Evolutionary conservation across 2,113 vertebrate genomes (phyloP).

Genomic region (Crocuta crocuta): DNA sequence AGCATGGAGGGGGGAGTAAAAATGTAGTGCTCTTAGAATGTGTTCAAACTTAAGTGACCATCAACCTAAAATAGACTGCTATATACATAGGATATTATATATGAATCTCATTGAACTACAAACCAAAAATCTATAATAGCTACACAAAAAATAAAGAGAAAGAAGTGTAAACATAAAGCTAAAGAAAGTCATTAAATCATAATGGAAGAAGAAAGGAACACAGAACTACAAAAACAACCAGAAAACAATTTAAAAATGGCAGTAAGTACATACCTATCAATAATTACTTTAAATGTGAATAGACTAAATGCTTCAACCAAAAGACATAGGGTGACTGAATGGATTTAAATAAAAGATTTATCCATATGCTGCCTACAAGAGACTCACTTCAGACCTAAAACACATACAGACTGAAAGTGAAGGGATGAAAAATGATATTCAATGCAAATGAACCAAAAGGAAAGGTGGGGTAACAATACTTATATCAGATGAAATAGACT

Average conservation of each 20-base stretch:
- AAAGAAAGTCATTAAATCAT: not conserved
- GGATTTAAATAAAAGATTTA: not conserved
- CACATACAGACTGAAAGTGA: not conserved
- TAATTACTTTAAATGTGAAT: not conserved
- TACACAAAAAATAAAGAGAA: not conserved
- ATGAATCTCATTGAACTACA: not conserved
- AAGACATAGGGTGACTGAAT: not conserved
- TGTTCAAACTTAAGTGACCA: not conserved
- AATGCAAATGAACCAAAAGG: not conserved
- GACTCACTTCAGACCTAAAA: not conserved
- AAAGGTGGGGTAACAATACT: not conserved
- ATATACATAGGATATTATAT: not conserved
- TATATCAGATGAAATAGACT: not conserved
- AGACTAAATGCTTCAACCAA: not conserved
- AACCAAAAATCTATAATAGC: not conserved
- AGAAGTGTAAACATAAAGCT: not conserved
- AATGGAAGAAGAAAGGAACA: not conserved
- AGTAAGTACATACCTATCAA: not conserved
- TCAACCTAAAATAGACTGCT: not conserved
- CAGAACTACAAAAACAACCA: not conserved
- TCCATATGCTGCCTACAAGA: not conserved
- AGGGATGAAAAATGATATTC: not conserved
- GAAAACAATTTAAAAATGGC: not conserved
- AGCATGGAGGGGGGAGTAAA: not conserved
- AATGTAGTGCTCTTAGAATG: not conserved